These are phyloP conservation scores for Pterocles orientalis DNA, from an alignment of 2,113 vertebrate species.

Conservation along the genomic window DNA sequence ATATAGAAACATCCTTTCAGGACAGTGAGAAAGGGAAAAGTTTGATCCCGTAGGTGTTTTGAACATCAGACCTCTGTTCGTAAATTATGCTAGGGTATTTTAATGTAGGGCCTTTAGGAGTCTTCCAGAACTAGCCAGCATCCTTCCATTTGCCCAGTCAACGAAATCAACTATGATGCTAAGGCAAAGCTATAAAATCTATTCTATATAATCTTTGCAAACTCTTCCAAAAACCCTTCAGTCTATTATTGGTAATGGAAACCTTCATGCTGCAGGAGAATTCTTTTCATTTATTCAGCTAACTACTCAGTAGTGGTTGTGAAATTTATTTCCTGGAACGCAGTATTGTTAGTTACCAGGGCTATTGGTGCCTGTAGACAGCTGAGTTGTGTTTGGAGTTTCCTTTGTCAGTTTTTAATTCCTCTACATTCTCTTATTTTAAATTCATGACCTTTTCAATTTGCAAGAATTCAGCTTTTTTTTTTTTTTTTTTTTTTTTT, in stretches of 20 bases:
- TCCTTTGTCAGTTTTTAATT: neutral
- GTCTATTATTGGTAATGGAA: fast-evolving
- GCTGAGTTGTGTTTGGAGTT: neutral
- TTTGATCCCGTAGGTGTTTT: neutral
- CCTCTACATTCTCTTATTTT: neutral
- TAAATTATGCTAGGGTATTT: neutral
- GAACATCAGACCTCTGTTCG: neutral
- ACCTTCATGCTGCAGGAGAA: neutral
- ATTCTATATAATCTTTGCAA: neutral
- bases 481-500: too few species aligned
- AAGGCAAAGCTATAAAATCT: neutral
- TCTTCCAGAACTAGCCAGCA: neutral
- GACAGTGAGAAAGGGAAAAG: neutral
- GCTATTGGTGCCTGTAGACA: neutral
- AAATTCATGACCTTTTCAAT: neutral
- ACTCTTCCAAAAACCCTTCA: neutral
- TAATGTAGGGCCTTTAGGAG: neutral
- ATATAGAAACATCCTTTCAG: neutral
- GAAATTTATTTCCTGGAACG: neutral
- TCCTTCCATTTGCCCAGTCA: neutral
- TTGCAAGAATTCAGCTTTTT: neutral
- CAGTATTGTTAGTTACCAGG: neutral
- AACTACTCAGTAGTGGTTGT: neutral
- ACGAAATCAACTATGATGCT: neutral
- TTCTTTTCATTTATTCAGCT: neutral